These are phyloP conservation scores for Phoenicopterus ruber DNA, from an alignment of 2,113 vertebrate species.

Conservation along the genomic window DNA sequence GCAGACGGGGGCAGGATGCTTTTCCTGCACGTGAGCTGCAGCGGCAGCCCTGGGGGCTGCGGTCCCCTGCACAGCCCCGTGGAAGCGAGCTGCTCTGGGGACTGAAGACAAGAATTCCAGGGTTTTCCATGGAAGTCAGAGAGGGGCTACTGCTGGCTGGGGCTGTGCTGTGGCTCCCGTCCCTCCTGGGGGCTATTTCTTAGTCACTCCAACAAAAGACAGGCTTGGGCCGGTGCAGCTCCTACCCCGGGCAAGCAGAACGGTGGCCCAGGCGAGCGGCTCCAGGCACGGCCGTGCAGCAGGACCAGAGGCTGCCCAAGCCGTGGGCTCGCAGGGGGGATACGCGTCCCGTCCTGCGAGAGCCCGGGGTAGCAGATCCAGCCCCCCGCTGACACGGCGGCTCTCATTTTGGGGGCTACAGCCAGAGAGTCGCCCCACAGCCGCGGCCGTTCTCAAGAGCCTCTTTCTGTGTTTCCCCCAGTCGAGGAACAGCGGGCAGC, in stretches of 20 bases:
- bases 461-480: constrained; percentile 35
- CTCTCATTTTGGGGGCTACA: background rate
- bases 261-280: background rate
- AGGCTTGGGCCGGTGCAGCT: background rate
- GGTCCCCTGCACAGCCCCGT: too few species aligned
- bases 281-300: background rate
- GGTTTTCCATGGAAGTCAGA: background rate
- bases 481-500: constrained; percentile 86
- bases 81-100: background rate
- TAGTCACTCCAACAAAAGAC: background rate
- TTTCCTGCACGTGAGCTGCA: background rate
- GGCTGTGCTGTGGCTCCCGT: background rate
- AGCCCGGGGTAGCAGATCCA: background rate
- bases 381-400: fast-evolving
- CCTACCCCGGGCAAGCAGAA: background rate
- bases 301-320: background rate
- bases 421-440: background rate
- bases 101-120: background rate
- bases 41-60: background rate
- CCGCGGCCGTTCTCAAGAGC: background rate
- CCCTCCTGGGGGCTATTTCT: background rate
- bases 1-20: background rate
- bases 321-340: fast-evolving
- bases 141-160: background rate
- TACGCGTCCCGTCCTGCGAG: fast-evolving